Evolutionary conservation across 2,888 invertebrate species (phyloP).

Genomic region (Drosophila meridiana): DNA sequence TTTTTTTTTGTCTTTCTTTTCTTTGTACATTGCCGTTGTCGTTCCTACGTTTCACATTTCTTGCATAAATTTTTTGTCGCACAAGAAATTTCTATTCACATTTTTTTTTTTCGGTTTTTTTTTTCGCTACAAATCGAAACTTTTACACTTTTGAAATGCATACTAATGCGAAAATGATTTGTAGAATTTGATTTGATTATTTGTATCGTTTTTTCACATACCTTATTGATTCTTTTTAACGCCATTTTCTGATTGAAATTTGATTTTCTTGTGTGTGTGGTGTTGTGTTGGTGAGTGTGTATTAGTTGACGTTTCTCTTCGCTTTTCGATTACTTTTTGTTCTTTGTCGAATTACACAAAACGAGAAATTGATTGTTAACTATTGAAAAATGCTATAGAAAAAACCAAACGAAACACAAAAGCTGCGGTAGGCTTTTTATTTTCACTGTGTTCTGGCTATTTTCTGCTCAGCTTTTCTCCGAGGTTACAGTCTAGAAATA

Average conservation of each 20-base stretch:
- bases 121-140: constrained; percentile 19
- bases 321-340: constrained; percentile 60
- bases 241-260: constrained; percentile 89
- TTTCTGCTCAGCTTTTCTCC: constrained; percentile 67
- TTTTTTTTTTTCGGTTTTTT: constrained; percentile 49
- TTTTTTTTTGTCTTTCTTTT: constrained; percentile 53
- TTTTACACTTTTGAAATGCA: constrained; percentile 45
- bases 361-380: constrained; percentile 52
- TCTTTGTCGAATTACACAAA: constrained; percentile 64
- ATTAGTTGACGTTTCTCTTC: constrained; percentile 67
- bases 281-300: constrained; percentile 59
- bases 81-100: constrained; percentile 66
- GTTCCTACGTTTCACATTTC: constrained; percentile 82
- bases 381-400: constrained; percentile 63
- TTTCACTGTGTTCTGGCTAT: constrained; percentile 61
- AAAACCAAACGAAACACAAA: constrained; percentile 76
- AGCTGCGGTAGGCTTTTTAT: constrained; percentile 52
- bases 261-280: constrained; percentile 80
- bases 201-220: constrained; percentile 74
- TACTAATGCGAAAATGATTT: constrained; percentile 42
- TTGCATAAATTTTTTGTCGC: constrained; percentile 77
- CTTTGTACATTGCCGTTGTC: constrained; percentile 49
- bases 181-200: constrained; percentile 58
- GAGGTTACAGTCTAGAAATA: constrained; percentile 72
- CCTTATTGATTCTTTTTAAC: constrained; percentile 98